Evolutionary conservation across 1,140 invertebrate species (phyloP).

Genomic region (Drosophila equinoxialis): DNA sequence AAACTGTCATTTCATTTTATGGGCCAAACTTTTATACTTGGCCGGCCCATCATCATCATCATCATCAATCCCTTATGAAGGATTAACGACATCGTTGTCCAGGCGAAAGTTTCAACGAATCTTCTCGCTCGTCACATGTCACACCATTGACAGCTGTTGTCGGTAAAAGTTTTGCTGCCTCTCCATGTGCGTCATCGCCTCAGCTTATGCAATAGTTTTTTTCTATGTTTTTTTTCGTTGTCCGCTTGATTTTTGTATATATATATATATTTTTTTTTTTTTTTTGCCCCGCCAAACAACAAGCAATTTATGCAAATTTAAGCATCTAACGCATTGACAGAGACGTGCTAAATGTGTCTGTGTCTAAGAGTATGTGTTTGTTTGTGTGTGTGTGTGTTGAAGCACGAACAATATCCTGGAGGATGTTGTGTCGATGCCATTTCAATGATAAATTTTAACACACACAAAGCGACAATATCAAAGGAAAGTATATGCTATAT

Average conservation of each 20-base stretch:
- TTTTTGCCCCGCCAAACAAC: constrained; percentile 35
- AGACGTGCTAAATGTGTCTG: constrained; percentile 56
- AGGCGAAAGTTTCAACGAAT: constrained; percentile 54
- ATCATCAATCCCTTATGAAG: constrained; percentile 78
- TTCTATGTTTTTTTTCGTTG: constrained; percentile 8
- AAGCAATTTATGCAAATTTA: constrained; percentile 71
- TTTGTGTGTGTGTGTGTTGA: background rate
- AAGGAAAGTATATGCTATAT: constrained; percentile 9
- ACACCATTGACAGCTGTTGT: constrained; percentile 42
- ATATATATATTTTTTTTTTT: background rate
- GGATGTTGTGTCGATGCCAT: constrained; percentile 60
- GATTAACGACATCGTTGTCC: constrained; percentile 59
- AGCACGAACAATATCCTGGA: constrained; percentile 32
- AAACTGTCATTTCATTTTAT: constrained; percentile 58
- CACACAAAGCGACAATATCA: constrained; percentile 36
- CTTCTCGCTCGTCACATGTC: constrained; percentile 48
- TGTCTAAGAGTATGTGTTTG: background rate
- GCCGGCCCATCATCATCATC: constrained; percentile 60
- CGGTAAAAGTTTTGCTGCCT: constrained; percentile 38
- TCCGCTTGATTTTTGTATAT: constrained; percentile 1
- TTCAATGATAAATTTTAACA: constrained; percentile 67
- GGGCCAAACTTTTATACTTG: constrained; percentile 51
- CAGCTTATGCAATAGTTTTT: constrained; percentile 44
- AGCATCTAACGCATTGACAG: constrained; percentile 54
- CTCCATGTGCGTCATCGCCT: constrained; percentile 35